Conservation (phyloP, 1,140 invertebrate genomes). For the Drosophila triauraria region DNA sequence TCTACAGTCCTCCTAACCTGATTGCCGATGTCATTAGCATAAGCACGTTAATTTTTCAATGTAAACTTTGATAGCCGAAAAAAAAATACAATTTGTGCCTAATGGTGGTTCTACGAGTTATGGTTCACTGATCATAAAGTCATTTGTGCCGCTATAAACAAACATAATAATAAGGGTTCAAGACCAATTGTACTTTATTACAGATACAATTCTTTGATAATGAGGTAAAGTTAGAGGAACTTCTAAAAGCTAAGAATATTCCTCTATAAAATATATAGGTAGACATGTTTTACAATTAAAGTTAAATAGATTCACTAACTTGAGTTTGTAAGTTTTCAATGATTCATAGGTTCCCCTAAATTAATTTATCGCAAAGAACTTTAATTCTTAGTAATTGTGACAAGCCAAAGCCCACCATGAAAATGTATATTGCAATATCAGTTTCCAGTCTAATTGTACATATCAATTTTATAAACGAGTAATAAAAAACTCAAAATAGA, state of each 20-base stretch:
- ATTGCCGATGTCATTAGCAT: slow-evolving; percentile 36
- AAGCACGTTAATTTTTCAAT: slow-evolving; percentile 34
- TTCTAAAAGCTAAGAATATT: background rate
- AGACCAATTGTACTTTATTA: slow-evolving; percentile 8
- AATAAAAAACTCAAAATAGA: slow-evolving; percentile 4
- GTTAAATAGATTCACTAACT: background rate
- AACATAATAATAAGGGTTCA: background rate
- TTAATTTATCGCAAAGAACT: background rate
- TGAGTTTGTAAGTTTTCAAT: background rate
- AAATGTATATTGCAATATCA: background rate
- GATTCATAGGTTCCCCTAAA: slow-evolving; percentile 1
- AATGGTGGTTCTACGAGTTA: slow-evolving; percentile 3
- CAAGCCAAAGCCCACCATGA: background rate
- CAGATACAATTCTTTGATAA: slow-evolving; percentile 3
- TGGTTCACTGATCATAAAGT: slow-evolving; percentile 28
- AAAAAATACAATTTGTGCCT: background rate
- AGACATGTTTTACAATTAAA: background rate
- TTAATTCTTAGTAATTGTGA: background rate
- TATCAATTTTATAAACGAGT: background rate
- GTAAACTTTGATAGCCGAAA: background rate
- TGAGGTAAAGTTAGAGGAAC: background rate
- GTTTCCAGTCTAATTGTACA: background rate
- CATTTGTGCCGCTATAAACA: slow-evolving; percentile 10
- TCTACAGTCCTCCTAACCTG: background rate
- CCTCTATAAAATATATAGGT: background rate